Evolutionary conservation across 1,140 invertebrate species (phyloP).

Genomic region (fruit fly (Drosophila melanogaster)): DNA sequence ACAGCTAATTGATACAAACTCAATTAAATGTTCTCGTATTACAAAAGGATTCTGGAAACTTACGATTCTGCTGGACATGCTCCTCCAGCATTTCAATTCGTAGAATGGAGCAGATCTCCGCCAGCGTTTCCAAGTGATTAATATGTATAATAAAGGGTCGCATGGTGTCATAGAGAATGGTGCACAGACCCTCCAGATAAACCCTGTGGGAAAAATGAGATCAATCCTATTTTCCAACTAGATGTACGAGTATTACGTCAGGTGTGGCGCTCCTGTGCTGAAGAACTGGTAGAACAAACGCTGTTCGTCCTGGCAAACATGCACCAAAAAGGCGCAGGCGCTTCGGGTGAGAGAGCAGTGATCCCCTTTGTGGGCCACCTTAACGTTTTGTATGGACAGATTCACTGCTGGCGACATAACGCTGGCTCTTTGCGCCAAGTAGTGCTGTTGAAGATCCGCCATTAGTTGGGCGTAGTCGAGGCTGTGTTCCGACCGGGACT

Average conservation of each 20-base stretch:
- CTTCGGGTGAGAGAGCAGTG: slow-evolving; percentile 95
- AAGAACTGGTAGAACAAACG: slow-evolving; percentile 96
- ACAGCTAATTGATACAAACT: slow-evolving; percentile 78
- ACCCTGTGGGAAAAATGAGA: slow-evolving; percentile 83
- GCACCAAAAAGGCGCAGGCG: slow-evolving; percentile 94
- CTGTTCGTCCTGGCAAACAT: slow-evolving; percentile 96
- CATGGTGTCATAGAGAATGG: slow-evolving; percentile 95
- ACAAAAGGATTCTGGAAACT: slow-evolving; percentile 58
- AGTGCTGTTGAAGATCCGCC: slow-evolving; percentile 93
- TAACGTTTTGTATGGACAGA: slow-evolving; percentile 90
- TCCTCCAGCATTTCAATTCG: slow-evolving; percentile 97
- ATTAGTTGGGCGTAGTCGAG: slow-evolving; percentile 92
- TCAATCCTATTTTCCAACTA: too few relatives aligned
- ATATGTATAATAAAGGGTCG: slow-evolving; percentile 98
- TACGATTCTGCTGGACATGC: slow-evolving; percentile 94
- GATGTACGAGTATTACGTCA: slow-evolving; percentile 86
- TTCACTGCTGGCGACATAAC: slow-evolving; percentile 88
- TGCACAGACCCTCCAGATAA: slow-evolving; percentile 94
- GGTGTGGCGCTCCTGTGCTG: slow-evolving; percentile 86
- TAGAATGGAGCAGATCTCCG: slow-evolving; percentile 97
- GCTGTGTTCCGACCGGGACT: slow-evolving; percentile 88
- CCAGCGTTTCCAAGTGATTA: slow-evolving; percentile 98
- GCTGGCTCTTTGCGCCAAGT: slow-evolving; percentile 90
- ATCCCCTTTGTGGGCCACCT: slow-evolving; percentile 90
- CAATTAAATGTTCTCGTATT: background rate